Percentiles rank a stretch among this genome's conserved stretches.
Evolutionary conservation across 2,888 invertebrate species (phyloP).

Genomic region (Drosophila parthenogenetica): DNA sequence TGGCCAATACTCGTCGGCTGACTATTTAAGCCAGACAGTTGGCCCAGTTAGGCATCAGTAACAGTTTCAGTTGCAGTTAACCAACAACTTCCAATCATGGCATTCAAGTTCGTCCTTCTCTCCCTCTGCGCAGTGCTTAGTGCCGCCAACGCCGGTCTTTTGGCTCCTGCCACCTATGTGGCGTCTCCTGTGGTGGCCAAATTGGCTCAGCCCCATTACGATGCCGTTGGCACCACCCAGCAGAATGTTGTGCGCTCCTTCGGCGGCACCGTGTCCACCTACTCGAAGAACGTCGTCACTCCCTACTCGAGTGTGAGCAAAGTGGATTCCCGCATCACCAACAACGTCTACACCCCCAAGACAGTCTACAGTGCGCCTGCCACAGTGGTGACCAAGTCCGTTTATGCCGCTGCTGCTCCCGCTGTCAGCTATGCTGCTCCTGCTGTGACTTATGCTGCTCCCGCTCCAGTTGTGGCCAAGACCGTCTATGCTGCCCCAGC

Average conservation of each 20-base stretch:
- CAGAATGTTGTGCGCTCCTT: constrained; percentile 87
- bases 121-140: constrained; percentile 87
- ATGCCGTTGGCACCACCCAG: constrained; percentile 85
- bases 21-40: constrained; percentile 62
- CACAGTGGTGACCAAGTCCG: constrained; percentile 76
- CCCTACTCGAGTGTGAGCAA: constrained; percentile 88
- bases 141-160: constrained; percentile 87
- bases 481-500: constrained; percentile 66
- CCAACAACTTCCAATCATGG: constrained; percentile 65
- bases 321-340: constrained; percentile 86
- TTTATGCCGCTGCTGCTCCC: constrained; percentile 59
- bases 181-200: constrained; percentile 71
- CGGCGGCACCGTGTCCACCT: constrained; percentile 86
- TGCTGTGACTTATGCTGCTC: constrained; percentile 69
- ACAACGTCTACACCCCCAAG: constrained; percentile 86
- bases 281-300: constrained; percentile 87
- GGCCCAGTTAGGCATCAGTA: constrained; percentile 63
- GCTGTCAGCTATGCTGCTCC: constrained; percentile 69
- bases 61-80: constrained; percentile 45
- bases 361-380: constrained; percentile 75
- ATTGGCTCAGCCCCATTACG: constrained; percentile 80
- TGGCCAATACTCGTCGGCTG: constrained; percentile 44
- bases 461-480: constrained; percentile 42
- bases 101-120: constrained; percentile 86
- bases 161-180: constrained; percentile 78